Evolutionary conservation across 2,797 vertebrate genomes (phyloP).

Genomic region (Nasua narica): DNA sequence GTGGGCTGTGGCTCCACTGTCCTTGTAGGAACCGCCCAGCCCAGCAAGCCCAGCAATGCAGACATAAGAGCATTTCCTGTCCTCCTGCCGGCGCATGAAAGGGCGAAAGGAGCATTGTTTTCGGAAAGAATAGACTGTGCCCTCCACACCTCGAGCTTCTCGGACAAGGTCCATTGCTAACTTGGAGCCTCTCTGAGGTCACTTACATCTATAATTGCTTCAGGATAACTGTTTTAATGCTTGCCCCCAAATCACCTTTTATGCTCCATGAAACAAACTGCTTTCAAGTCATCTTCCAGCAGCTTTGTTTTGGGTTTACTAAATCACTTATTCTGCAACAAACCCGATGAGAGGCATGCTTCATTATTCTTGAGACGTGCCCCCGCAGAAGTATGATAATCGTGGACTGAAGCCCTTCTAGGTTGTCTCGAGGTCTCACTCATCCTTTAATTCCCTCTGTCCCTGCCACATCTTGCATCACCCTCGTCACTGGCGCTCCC

Average conservation of each 20-base stretch:
- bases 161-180: not conserved
- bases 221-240: not conserved
- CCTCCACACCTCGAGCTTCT: not conserved
- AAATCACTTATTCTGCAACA: conserved; percentile 61
- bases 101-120: not conserved
- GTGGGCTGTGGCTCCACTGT: not conserved
- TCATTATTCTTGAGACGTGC: conserved; percentile 47
- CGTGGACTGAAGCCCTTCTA: not conserved
- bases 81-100: not conserved
- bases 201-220: not conserved
- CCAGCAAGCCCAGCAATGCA: not conserved
- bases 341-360: conserved; percentile 44
- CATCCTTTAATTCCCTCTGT: not conserved
- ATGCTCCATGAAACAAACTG: conserved; percentile 53
- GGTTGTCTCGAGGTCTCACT: not conserved
- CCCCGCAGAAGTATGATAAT: conserved; percentile 31
- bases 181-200: not conserved
- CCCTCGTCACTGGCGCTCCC: not conserved
- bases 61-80: conserved; percentile 2
- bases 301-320: conserved; percentile 56
- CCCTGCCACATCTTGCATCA: not conserved
- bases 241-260: conserved; percentile 27
- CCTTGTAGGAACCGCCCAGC: not conserved
- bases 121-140: not conserved
- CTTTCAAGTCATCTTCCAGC: conserved; percentile 40